A percentile compares a stretch with the other conserved stretches of the same genome.
These are phyloP conservation scores for Abrostola tripartita DNA, from an alignment of 2,888 invertebrate genomes.

Conservation along the genomic window DNA sequence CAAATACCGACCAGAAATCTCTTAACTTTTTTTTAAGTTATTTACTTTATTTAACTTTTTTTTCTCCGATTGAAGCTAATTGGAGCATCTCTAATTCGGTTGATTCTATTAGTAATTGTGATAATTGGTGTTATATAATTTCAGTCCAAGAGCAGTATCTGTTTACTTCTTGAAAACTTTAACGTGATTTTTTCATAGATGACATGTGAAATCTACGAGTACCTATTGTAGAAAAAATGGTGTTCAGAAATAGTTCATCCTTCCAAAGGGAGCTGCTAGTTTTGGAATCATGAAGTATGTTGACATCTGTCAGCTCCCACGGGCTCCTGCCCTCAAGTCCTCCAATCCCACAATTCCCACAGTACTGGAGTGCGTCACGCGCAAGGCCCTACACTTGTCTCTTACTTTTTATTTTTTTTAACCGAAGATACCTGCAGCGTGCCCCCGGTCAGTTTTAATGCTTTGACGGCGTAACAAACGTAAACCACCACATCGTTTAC, in stretches of 20 bases:
- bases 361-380: constrained; percentile 54
- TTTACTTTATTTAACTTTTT: too few relatives aligned
- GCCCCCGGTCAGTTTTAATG: constrained; percentile 59
- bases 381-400: constrained; percentile 60
- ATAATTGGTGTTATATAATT: too few relatives aligned
- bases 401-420: constrained; percentile 61
- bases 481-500: constrained; percentile 15
- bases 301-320: constrained; percentile 28
- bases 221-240: too few relatives aligned
- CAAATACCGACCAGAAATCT: too few relatives aligned
- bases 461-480: constrained; percentile 49
- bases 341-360: constrained; percentile 48
- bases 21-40: too few relatives aligned
- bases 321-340: constrained; percentile 19
- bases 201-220: too few relatives aligned
- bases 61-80: too few relatives aligned
- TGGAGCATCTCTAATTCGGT: too few relatives aligned
- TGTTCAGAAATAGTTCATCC: background rate
- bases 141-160: too few relatives aligned
- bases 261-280: background rate
- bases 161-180: too few relatives aligned
- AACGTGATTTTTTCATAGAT: too few relatives aligned
- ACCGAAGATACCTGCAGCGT: constrained; percentile 62
- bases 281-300: background rate
- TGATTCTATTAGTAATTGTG: too few relatives aligned